Base-by-base conservation (phyloP, 2,113 vertebrate genomes). In the Sapayoa aenigma region DNA sequence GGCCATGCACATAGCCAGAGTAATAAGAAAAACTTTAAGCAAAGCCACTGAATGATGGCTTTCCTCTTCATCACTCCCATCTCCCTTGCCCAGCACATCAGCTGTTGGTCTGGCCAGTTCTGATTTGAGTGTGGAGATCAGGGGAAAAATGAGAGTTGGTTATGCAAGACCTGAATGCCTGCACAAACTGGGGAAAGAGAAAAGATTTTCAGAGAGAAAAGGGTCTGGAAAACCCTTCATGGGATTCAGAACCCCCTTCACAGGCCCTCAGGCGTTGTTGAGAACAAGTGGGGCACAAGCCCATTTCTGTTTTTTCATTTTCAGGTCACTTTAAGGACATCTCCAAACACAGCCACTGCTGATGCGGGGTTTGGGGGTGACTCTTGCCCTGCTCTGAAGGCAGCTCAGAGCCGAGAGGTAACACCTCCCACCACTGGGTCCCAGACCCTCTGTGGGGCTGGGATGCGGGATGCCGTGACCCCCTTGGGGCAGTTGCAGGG, bases 291-390 rank as follows among this genome's bases (percentile, higher is more conserved):
- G 33, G 72, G n/a, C 85, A 89, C 2, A 0, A 79, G 50, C 52
- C 72, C 37, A 15, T 74, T 83, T 85, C 78, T 89, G 76, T 65
- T 68, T 86, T 74, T 91, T 69, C 53, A 41, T 74, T 94, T 86
- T 76, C 66, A 86, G 76, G 60, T 89, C 66, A 74, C 59, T 95
- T 86, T 95, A 91, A 91, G 75, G 75, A 91, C 75, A 85, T 56
- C 60, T 89, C 47, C 55, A 91, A 86, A 65, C 59, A 79, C 66
- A 83, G 55, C 62, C 89, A 74, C 55, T 16, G 55, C 62, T 89
- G 56, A 55, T 78, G 55, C 82, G 74, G 67, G 66, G 41, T 78
- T 83, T 91, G 88, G 72, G 84, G 49, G 81, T 86, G 55, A 35
- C 76, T 89, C 50, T 91, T 74, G 66, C 75, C 44, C 71, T 28